Base-by-base conservation (phyloP, 2,888 invertebrate species). In the Vandiemenella viatica region DNA sequence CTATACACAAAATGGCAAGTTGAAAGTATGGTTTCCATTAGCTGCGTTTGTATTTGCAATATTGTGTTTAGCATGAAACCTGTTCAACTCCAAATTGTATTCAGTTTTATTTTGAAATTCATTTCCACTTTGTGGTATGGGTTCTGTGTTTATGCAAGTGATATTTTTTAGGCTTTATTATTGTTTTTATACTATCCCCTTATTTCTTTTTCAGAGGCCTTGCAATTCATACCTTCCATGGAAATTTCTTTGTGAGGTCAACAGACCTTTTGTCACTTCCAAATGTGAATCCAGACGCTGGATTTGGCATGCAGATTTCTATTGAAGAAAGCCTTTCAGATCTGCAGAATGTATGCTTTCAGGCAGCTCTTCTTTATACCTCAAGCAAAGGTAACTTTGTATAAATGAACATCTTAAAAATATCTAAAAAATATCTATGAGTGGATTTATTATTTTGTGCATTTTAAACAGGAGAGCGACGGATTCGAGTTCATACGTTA, bases 231-330 rank as follows among this genome's bases (percentile, higher is more conserved):
- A 92, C 95, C 62, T 98, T 98, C 80, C 96, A 97, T 70, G 98
- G 98, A 37, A 97, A 97, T 70, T 96, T 96, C 77, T 98, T 98
- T 69, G 97, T 98, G 45, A 79, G 98, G 4, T 96, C 97, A 0
- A 95, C 96, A 4, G 97, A 98, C 71, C 73, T 98, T 48, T 71
- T 98, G 50, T 91, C 93, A 10, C 69, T 98, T 58, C 96, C 98
- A 37, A 97, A 97, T 71, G 85, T 96, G 51, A 97, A 95, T 63
- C 97, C 98, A 0, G 98, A 99, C 69, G 86, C 93, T 5, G 96
- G 92, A 16, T 96, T 93, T 67, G 97, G 91, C 44, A 96, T 97
- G 86, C 97, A 98, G 72, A 82, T 95, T 53, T 79, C 91, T 2
- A 91, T 97, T 47, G 97, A 97, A 57, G 95, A 96, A 67, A 84